Percentiles rank a stretch among this genome's conserved stretches.
Evolutionary conservation across 2,888 invertebrate genomes (phyloP).

Genomic region (Prostheceraeus crozeri): DNA sequence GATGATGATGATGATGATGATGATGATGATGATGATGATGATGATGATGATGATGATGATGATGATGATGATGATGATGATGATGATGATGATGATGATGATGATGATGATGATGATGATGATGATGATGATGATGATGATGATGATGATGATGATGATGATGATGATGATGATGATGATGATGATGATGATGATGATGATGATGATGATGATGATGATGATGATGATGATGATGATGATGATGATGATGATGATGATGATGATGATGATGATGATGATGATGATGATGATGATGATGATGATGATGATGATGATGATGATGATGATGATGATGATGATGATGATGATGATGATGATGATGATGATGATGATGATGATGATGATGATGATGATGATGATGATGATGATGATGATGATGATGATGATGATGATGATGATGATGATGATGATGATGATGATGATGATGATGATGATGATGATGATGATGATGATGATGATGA

Average conservation of each 20-base stretch:
- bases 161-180: conserved; percentile 36
- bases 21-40: conserved; percentile 35
- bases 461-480: conserved; percentile 35
- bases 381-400: conserved; percentile 35
- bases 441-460: conserved; percentile 36
- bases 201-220: conserved; percentile 35
- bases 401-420: conserved; percentile 36
- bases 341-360: conserved; percentile 36
- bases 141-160: conserved; percentile 35
- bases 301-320: conserved; percentile 36
- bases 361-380: conserved; percentile 36
- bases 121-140: conserved; percentile 36
- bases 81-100: conserved; percentile 35
- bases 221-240: conserved; percentile 36
- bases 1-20: conserved; percentile 36
- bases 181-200: conserved; percentile 36
- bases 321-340: conserved; percentile 35
- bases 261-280: conserved; percentile 35
- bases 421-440: conserved; percentile 36
- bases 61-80: conserved; percentile 36
- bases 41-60: conserved; percentile 36
- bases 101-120: conserved; percentile 36
- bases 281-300: conserved; percentile 36
- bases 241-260: conserved; percentile 36
- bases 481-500: conserved; percentile 34